These are phyloP conservation scores for Carcharodon carcharias DNA, from an alignment of 2,797 vertebrate species.

Conservation along the genomic window DNA sequence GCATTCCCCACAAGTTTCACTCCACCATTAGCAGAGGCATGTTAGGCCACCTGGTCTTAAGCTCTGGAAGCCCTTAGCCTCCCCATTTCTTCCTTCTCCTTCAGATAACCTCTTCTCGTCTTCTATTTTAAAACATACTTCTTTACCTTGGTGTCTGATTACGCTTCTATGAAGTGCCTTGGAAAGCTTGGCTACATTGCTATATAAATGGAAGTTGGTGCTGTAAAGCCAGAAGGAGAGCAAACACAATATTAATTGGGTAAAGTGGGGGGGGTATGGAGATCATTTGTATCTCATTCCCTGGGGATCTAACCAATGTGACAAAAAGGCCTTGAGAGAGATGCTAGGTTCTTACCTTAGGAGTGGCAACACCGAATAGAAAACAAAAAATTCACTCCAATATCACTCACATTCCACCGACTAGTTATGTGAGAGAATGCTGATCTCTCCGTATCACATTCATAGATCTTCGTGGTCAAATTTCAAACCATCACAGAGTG, in stretches of 20 bases:
- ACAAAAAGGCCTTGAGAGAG: neutral
- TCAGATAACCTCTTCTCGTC: neutral
- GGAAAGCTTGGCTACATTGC: neutral
- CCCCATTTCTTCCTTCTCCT: neutral
- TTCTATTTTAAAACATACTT: neutral
- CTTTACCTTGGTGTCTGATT: neutral
- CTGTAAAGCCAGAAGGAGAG: neutral
- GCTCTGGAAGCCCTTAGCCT: neutral
- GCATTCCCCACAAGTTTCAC: neutral
- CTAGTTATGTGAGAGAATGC: neutral
- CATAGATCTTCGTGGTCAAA: constrained; percentile 7
- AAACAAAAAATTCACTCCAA: neutral
- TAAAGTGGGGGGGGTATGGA: neutral
- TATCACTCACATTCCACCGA: neutral
- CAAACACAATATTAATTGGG: neutral
- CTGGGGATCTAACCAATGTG: neutral
- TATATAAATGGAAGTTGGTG: neutral
- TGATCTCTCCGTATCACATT: constrained; percentile 9
- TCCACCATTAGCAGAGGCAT: neutral
- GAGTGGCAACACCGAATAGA: neutral
- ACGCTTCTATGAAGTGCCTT: neutral
- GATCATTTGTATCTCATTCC: neutral
- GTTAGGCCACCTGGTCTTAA: neutral
- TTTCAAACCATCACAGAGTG: neutral
- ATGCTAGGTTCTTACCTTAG: neutral